phyloP scores from a whole-genome alignment of 2,888 invertebrate genomes.

The Cheilosia scutellata region DNA sequence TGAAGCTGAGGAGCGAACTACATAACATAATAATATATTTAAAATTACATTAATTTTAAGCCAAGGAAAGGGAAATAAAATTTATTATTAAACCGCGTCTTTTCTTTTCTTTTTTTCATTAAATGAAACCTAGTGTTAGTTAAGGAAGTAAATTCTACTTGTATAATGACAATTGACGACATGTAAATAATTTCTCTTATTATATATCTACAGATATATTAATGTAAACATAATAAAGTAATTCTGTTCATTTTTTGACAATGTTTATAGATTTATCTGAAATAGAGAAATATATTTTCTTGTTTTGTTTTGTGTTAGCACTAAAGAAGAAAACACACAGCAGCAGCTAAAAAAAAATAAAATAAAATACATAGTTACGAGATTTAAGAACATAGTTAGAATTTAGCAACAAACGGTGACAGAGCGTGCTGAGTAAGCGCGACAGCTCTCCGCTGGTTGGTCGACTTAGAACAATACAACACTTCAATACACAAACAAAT shows the following conservation, averaged over 20 bases:
- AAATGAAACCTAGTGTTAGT: conserved; percentile 44
- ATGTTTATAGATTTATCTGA: conserved; percentile 10
- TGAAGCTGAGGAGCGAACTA: conserved; percentile 34
- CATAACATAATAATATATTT: conserved; percentile 29
- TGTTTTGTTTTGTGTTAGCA: conserved; percentile 28
- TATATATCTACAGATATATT: conserved; percentile 1
- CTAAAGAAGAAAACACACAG: conserved; percentile 33
- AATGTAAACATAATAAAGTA: conserved; percentile 11
- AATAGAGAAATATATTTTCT: conserved; percentile 14
- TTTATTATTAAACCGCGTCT: background rate
- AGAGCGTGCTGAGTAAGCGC: conserved; percentile 5
- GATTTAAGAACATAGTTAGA: conserved; percentile 51
- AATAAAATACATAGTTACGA: conserved; percentile 10
- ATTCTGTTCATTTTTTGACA: conserved; percentile 8
- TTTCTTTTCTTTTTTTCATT: conserved; percentile 29
- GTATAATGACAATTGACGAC: conserved; percentile 45
- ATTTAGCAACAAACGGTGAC: conserved; percentile 62
- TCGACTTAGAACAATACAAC: conserved; percentile 70
- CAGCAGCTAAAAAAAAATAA: conserved; percentile 14
- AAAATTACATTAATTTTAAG: conserved; percentile 65
- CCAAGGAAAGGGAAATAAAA: conserved; percentile 37
- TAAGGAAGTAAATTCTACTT: conserved; percentile 6
- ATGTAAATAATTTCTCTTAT: conserved; percentile 53
- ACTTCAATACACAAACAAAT: conserved; percentile 40
- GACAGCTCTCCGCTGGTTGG: conserved; percentile 31